phyloP scores from a whole-genome alignment of 2,113 vertebrate genomes.

The Nesogale talazaci region DNA sequence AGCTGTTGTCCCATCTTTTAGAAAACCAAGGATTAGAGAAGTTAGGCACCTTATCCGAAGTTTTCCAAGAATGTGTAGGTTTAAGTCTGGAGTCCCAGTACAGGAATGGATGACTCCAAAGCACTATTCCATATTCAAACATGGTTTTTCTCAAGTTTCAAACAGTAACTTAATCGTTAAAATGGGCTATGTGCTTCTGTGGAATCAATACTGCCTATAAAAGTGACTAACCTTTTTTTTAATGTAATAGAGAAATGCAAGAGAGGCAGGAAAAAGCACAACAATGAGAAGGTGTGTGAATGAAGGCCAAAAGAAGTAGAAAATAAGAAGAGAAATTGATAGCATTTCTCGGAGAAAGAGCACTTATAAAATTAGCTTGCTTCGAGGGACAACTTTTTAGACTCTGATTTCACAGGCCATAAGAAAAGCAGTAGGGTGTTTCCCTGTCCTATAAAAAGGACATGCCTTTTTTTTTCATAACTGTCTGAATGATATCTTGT shows the following conservation, averaged over 20 bases:
- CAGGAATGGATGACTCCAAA: neutral
- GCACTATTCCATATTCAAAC: neutral
- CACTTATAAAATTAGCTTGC: constrained; percentile 69
- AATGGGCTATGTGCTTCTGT: neutral
- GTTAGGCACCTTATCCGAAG: constrained; percentile 7
- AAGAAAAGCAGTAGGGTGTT: constrained; percentile 68
- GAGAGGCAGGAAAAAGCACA: constrained; percentile 41
- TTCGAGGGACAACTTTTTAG: constrained; percentile 66
- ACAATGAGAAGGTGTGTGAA: constrained; percentile 58
- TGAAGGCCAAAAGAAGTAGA: constrained; percentile 58
- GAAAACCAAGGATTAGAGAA: constrained; percentile 21
- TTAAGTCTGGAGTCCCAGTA: neutral
- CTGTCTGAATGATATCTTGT: constrained; percentile 40
- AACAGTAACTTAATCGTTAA: constrained; percentile 36
- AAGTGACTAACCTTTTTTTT: constrained; percentile 54
- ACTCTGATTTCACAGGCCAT: constrained; percentile 72
- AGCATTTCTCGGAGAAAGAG: constrained; percentile 51
- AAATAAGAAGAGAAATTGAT: constrained; percentile 70
- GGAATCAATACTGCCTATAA: constrained; percentile 30
- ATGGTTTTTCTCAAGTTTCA: constrained; percentile 32
- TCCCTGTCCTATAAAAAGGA: constrained; percentile 65
- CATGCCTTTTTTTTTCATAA: constrained; percentile 54
- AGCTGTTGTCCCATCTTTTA: constrained; percentile 38
- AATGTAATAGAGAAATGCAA: constrained; percentile 41
- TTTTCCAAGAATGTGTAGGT: no score